A percentile compares a stretch with the other conserved stretches of the same genome.
These are phyloP conservation scores for Nasonia vitripennis DNA, from an alignment of 1,140 invertebrate genomes.

Conservation along the genomic window DNA sequence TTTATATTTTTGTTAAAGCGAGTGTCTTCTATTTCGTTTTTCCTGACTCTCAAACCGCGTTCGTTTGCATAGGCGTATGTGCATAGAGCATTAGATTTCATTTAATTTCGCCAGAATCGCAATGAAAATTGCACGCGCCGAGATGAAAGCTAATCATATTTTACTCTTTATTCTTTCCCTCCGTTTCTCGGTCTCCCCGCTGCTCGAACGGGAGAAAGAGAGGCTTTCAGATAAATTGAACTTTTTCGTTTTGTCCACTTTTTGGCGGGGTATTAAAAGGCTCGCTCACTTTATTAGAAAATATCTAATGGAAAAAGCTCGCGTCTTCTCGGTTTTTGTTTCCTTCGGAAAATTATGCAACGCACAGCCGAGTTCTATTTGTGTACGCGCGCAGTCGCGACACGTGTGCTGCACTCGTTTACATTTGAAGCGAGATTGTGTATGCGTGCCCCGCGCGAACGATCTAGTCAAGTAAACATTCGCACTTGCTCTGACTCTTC, in stretches of 20 bases:
- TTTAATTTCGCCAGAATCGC: slow-evolving; percentile 15
- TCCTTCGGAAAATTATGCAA: slow-evolving; percentile 23
- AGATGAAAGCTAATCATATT: slow-evolving; percentile 31
- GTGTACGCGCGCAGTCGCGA: slow-evolving; percentile 23
- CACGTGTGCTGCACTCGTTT: slow-evolving; percentile 8
- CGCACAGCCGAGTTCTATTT: slow-evolving; percentile 11
- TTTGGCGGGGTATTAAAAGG: slow-evolving; percentile 26
- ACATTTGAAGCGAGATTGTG: slow-evolving; percentile 2
- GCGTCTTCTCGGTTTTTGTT: background rate
- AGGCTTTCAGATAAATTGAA: slow-evolving; percentile 48
- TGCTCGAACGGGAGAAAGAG: background rate
- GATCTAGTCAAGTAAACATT: slow-evolving; percentile 40
- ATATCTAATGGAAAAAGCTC: background rate
- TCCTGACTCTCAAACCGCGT: background rate
- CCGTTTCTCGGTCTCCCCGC: background rate
- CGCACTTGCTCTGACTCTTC: background rate
- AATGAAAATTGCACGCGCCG: slow-evolving; percentile 8
- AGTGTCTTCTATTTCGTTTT: background rate
- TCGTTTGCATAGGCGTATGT: background rate
- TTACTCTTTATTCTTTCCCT: background rate
- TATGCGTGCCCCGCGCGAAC: background rate
- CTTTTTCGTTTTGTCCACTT: slow-evolving; percentile 12
- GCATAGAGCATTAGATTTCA: background rate
- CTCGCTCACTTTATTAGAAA: slow-evolving; percentile 18
- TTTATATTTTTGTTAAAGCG: slow-evolving; percentile 3